Conservation (phyloP, 2,113 vertebrate species). For the Pterocles orientalis region DNA sequence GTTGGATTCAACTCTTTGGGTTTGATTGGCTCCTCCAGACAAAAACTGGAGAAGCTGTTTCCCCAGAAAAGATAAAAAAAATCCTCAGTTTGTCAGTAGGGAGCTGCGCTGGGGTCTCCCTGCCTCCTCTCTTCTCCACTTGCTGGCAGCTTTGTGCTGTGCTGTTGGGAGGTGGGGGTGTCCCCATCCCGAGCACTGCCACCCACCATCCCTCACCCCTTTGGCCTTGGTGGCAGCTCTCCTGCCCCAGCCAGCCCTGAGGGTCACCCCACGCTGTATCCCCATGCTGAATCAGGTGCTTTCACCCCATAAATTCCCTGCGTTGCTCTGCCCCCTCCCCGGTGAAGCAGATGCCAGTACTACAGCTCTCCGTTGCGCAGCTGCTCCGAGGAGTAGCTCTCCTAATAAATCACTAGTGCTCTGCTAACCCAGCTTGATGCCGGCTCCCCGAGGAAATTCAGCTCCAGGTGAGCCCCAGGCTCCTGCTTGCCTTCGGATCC, state of each 20-base stretch:
- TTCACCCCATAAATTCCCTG: background rate
- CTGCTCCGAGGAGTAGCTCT: background rate
- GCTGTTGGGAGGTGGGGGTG: background rate
- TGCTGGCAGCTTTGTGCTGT: background rate
- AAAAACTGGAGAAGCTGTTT: background rate
- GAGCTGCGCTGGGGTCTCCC: background rate
- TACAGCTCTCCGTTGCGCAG: background rate
- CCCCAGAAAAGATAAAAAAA: background rate
- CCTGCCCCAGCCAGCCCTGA: background rate
- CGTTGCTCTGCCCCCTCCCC: background rate
- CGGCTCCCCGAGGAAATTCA: background rate
- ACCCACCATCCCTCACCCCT: background rate
- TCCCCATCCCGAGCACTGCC: background rate
- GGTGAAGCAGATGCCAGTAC: background rate
- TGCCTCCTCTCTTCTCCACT: background rate
- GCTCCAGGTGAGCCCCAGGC: background rate
- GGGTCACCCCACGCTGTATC: background rate
- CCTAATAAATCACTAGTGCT: background rate
- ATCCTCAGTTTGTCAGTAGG: background rate
- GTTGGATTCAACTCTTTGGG: background rate
- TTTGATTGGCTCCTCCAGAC: conserved; percentile 22
- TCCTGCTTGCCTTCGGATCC: background rate
- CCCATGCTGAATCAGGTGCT: background rate
- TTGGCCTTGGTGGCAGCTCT: background rate
- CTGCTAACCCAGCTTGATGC: background rate